Evolutionary conservation across 2,888 invertebrate genomes (phyloP).

Genomic region (Platypus cylindrus): DNA sequence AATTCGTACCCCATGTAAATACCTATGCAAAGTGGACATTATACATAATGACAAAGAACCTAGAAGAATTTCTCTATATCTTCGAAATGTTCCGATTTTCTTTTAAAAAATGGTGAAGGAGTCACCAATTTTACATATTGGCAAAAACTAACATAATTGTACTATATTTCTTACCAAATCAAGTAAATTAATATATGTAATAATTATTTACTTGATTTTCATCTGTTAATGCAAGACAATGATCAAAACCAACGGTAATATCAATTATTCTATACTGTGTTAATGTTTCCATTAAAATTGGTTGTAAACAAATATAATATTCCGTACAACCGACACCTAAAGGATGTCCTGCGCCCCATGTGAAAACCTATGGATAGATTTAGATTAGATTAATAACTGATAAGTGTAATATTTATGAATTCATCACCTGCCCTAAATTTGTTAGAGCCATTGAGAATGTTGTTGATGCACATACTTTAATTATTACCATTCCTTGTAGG

Average conservation of each 20-base stretch:
- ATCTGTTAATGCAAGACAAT: slow-evolving; percentile 46
- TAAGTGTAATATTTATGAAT: not conserved
- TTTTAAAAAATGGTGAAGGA: not conserved
- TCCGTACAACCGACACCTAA: slow-evolving; percentile 46
- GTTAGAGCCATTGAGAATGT: slow-evolving; percentile 43
- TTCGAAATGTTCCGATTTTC: not conserved
- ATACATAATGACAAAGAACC: not conserved
- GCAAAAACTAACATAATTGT: no score
- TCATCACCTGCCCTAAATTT: slow-evolving; percentile 35
- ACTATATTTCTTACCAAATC: no score
- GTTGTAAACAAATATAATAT: slow-evolving; percentile 40
- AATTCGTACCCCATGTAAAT: slow-evolving; percentile 50
- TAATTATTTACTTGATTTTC: slow-evolving; percentile 29
- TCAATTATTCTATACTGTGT: slow-evolving; percentile 41
- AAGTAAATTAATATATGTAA: no score
- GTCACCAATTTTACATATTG: no score
- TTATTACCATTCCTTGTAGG: slow-evolving; percentile 41
- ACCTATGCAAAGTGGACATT: slow-evolving; percentile 22
- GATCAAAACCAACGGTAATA: slow-evolving; percentile 48
- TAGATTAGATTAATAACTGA: not conserved
- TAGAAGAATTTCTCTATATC: not conserved
- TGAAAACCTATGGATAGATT: slow-evolving; percentile 34
- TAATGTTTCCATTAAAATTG: slow-evolving; percentile 42
- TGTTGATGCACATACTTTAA: slow-evolving; percentile 43
- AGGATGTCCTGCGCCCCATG: slow-evolving; percentile 49